A percentile compares a stretch with the other conserved stretches of the same genome.
Conservation (phyloP, 2,888 invertebrate species). For the Heliconius erato region DNA sequence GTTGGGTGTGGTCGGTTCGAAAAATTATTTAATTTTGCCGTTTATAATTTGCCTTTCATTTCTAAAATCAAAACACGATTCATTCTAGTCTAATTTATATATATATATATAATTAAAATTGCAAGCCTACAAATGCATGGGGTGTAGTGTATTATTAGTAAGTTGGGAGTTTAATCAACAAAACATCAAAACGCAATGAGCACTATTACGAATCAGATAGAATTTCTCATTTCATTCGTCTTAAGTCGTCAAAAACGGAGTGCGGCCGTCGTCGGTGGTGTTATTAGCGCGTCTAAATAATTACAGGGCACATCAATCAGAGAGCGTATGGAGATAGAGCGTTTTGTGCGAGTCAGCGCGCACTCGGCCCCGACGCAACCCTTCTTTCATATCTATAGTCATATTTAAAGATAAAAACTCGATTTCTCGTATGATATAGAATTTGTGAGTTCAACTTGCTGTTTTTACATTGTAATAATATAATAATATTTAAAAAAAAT, state of each 20-base stretch:
- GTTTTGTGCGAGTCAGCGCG: slow-evolving; percentile 84
- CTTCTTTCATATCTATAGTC: slow-evolving; percentile 83
- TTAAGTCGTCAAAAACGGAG: slow-evolving; percentile 85
- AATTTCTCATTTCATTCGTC: slow-evolving; percentile 85
- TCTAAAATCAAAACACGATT: slow-evolving; percentile 23
- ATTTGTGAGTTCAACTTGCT: slow-evolving; percentile 24
- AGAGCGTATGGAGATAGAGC: slow-evolving; percentile 83
- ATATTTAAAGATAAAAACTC: slow-evolving; percentile 79
- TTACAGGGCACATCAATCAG: slow-evolving; percentile 86
- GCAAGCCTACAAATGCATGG: slow-evolving; percentile 64
- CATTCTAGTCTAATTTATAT: slow-evolving; percentile 8
- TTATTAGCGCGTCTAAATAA: slow-evolving; percentile 86
- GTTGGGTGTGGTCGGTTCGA: slow-evolving; percentile 70
- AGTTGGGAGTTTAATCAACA: slow-evolving; percentile 81
- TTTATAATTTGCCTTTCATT: slow-evolving; percentile 41
- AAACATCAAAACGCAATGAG: slow-evolving; percentile 83
- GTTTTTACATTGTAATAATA: too few relatives aligned
- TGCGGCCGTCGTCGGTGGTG: slow-evolving; percentile 82
- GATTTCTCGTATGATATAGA: slow-evolving; percentile 59
- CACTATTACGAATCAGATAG: slow-evolving; percentile 82
- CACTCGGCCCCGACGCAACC: slow-evolving; percentile 81
- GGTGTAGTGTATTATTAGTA: slow-evolving; percentile 69
- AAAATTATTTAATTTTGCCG: slow-evolving; percentile 43
- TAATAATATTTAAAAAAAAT: too few relatives aligned
- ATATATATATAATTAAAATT: slow-evolving; percentile 45